A percentile compares a stretch with the other conserved stretches of the same genome.
Evolutionary conservation across 2,888 invertebrate genomes (phyloP).

Genomic region (Megamerina dolium): DNA sequence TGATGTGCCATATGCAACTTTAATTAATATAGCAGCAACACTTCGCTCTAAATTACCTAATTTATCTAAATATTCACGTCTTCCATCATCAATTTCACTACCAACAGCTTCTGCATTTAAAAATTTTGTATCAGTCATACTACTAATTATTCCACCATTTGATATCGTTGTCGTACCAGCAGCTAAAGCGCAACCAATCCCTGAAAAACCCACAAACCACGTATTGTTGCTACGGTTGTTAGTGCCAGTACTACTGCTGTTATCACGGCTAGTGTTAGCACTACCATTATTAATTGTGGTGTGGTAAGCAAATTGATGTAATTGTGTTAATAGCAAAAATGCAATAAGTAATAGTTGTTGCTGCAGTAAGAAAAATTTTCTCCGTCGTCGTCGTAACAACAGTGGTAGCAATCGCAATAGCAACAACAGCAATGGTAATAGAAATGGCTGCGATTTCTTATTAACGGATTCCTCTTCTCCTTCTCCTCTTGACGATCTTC

Average conservation of each 20-base stretch:
- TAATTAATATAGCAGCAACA: conserved; percentile 62
- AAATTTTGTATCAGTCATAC: conserved; percentile 16
- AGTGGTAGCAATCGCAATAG: too few relatives aligned
- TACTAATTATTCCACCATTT: conserved; percentile 10
- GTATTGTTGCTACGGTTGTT: conserved; percentile 8
- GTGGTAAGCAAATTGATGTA: too few relatives aligned
- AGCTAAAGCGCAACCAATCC: conserved; percentile 1
- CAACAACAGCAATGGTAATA: too few relatives aligned
- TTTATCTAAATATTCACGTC: conserved; percentile 54
- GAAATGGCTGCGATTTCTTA: too few relatives aligned
- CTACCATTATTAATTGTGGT: conserved; percentile 12
- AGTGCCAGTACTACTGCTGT: conserved; percentile 14
- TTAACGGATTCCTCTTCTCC: too few relatives aligned
- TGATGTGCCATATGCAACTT: conserved; percentile 62
- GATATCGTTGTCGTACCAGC: conserved; percentile 3
- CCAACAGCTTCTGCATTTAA: conserved; percentile 21
- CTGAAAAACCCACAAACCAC: conserved; percentile 4
- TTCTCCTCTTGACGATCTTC: too few relatives aligned
- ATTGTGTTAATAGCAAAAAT: too few relatives aligned
- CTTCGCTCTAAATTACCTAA: conserved; percentile 58
- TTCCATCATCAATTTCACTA: too few relatives aligned
- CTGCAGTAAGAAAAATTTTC: too few relatives aligned
- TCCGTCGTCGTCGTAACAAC: too few relatives aligned
- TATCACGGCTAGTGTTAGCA: conserved; percentile 9
- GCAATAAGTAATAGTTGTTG: too few relatives aligned